These are phyloP conservation scores for Protosalanx chinensis DNA, from an alignment of 2,797 vertebrate genomes.

Conservation along the genomic window DNA sequence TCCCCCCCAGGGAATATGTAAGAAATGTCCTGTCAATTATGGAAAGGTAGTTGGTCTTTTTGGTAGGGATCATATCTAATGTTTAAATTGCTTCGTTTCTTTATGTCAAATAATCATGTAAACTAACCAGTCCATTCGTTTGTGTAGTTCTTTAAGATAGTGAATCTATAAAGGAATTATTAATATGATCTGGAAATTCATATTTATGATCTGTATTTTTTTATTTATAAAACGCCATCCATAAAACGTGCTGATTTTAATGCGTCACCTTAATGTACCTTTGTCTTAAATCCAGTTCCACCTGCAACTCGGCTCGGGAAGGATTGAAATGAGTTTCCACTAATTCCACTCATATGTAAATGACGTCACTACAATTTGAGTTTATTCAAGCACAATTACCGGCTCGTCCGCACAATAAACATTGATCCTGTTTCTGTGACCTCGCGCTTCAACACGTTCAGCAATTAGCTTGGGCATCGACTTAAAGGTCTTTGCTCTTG, in stretches of 20 bases:
- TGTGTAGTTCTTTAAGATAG: not conserved
- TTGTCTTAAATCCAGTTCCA: slow-evolving; percentile 36
- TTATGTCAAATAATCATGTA: not conserved
- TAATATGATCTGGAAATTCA: not conserved
- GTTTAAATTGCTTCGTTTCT: not conserved
- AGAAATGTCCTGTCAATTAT: slow-evolving; percentile 3
- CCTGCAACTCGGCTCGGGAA: slow-evolving; percentile 76
- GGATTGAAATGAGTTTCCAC: slow-evolving; percentile 79
- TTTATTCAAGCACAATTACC: slow-evolving; percentile 86
- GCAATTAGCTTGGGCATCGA: slow-evolving; percentile 84
- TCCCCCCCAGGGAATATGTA: slow-evolving; percentile 17
- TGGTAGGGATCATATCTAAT: not conserved
- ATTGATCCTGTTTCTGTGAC: slow-evolving; percentile 85
- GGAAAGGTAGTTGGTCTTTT: slow-evolving; percentile 7
- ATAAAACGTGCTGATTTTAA: not conserved
- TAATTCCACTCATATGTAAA: slow-evolving; percentile 86
- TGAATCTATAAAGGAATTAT: not conserved
- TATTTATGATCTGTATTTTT: not conserved
- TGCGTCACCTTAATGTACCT: not conserved
- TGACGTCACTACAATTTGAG: slow-evolving; percentile 86
- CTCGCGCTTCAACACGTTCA: slow-evolving; percentile 69
- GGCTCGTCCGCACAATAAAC: slow-evolving; percentile 90
- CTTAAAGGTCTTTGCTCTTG: slow-evolving; percentile 49
- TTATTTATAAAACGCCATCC: not conserved
- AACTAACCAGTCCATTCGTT: not conserved